phyloP scores from a whole-genome alignment of 2,797 vertebrate species.

The Enteromius unitaeniatus region DNA sequence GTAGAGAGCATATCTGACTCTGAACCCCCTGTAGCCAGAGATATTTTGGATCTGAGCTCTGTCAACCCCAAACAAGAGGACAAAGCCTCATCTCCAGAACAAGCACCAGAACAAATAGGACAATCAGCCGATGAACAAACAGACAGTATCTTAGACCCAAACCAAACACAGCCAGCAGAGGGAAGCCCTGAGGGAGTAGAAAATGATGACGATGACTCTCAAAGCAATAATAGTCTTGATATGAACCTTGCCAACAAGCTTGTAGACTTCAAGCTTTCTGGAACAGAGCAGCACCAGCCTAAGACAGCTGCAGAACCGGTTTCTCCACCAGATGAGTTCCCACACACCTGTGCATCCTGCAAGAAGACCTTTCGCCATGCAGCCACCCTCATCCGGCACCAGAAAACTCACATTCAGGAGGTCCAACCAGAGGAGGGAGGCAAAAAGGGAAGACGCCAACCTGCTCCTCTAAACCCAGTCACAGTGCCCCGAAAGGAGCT shows the following conservation, averaged over 20 bases:
- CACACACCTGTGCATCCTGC: conserved; percentile 86
- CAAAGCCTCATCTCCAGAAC: conserved; percentile 9
- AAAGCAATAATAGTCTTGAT: conserved; percentile 96
- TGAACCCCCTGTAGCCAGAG: conserved; percentile 35
- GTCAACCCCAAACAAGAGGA: conserved; percentile 26
- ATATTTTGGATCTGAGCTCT: conserved; percentile 28
- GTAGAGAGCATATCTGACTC: conserved; percentile 59
- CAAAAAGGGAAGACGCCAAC: conserved; percentile 42
- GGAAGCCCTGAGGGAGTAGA: conserved; percentile 61
- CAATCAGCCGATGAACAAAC: conserved; percentile 35
- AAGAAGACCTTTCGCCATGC: conserved; percentile 93
- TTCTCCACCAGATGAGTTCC: conserved; percentile 70
- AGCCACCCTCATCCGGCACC: conserved; percentile 90
- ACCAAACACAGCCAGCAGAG: conserved; percentile 8
- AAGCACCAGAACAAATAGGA: conserved; percentile 10
- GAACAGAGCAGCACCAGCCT: conserved; percentile 65
- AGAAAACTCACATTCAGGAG: conserved; percentile 84
- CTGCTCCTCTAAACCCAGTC: conserved; percentile 17
- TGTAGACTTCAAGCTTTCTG: conserved; percentile 88
- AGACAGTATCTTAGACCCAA: conserved; percentile 26
- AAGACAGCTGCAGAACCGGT: conserved; percentile 16
- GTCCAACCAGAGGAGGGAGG: conserved; percentile 66
- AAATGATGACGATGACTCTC: conserved; percentile 81
- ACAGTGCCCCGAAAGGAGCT: conserved; percentile 57
- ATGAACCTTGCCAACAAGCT: conserved; percentile 92